Evolutionary conservation across 1,140 invertebrate genomes (phyloP), one percentile per base, ranked within the genome.

Genomic region (Drosophila pseudoobscura): DNA sequence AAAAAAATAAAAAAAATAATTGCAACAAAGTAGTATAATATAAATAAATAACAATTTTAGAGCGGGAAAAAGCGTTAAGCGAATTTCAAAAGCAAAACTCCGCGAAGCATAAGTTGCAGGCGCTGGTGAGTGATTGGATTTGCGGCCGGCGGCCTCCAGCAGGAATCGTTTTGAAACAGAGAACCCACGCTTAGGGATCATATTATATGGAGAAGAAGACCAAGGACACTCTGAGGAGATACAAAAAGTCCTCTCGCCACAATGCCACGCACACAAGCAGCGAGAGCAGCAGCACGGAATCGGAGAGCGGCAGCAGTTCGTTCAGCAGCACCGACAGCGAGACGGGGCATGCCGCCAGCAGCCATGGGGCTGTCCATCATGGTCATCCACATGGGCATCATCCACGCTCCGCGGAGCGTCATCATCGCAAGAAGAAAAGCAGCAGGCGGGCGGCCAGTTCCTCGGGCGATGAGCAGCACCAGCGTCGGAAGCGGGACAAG

Each of bases 291-390:
- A 91, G 84, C 55, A 88, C 88, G 6, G 89, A 90, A 9, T 82
- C 90, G 13, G 83, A 83, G 2, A 90, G 79, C 22, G 87, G 80
- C 6, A 89, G 75, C 63, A 90, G 87, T 26, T 89, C 90, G 7
- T 91, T 89, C 53, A 90, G 84, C 50, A 90, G 85, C 56, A 83
- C 90, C 2, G 89, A 90, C 41, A 89, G 85, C 45, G 89, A 91
- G 8, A 39, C 73, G 62, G 5, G 80, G 70, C 13, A 60, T 50
- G 6, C 53, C 64, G 43, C 46, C 7, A 63, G 74, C 11, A 63
- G 74, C 8, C 59, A 74, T 39, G 49, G 46, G 0, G 26, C 70
- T 29, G 31, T 41, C 2, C 65, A 63, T 35, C 59, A 62, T 54
- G 44, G 22, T 7, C 69, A 74, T 46, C 39, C 58, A 2, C 77